Evolutionary conservation across 2,888 invertebrate species (phyloP), one percentile per base, ranked within the genome.

Genomic region (Frankliniella intonsa): DNA sequence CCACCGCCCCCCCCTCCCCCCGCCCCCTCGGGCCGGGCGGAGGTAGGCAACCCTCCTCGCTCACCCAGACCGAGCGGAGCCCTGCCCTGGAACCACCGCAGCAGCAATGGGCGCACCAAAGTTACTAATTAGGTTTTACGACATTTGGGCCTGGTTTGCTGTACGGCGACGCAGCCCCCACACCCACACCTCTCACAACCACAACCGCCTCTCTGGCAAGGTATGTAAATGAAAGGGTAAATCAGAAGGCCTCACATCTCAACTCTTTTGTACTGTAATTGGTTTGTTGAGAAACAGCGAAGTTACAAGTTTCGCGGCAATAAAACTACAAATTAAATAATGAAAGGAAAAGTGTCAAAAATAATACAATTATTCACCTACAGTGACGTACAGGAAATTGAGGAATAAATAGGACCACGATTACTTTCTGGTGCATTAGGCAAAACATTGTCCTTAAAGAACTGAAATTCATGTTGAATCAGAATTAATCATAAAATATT

Each of bases 301-400:
- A 25, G 22, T 25, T 25, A 76, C 22, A 25, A 22, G n/a, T 19
- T 17, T 76, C 69, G 22, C 69, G 22, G 69, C 69, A 76, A 76
- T 76, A 76, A 76, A 76, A 76, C 69, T 76, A 76, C 69, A 76
- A 76, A 76, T 76, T 76, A 76, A 76, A 76, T 76, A 76, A 11
- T 19, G 55, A 55, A 76, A 22, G 69, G 69, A 76, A 76, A 76
- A 76, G 69, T 76, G 69, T 76, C 69, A 76, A 76, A 76, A 76
- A 76, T 76, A 76, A 76, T 76, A 76, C 69, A 22, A 76, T 76
- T 22, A 25, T 76, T 76, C 25, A 76, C 10, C 69, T 76, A 25
- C 22, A 25, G 22, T 12, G 25, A 25, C 12, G 22, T 12, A 25
- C 25, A 12, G 69, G 69, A 25, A 76, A 76, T 12, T 25, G 3